A percentile compares a stretch with the other conserved stretches of the same genome.
phyloP scores from a whole-genome alignment of 2,113 vertebrate genomes.

The zebrafish (Danio rerio) region DNA sequence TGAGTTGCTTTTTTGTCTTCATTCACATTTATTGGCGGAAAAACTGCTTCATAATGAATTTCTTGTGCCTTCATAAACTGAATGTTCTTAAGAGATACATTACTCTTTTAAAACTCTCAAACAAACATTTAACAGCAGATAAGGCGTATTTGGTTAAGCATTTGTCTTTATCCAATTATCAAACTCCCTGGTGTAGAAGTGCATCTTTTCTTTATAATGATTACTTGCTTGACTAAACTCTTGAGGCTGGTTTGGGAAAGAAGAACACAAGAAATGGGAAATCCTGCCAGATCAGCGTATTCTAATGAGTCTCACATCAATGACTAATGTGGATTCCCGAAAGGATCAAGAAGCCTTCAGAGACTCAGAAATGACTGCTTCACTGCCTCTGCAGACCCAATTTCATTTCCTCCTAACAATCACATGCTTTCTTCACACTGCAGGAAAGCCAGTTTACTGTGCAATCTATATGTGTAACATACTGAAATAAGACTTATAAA shows the following conservation, averaged over 20 bases:
- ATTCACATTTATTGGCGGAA: no score
- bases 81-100: no score
- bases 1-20: no score
- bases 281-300: slow-evolving; percentile 4
- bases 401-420: neutral
- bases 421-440: neutral
- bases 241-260: neutral
- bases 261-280: neutral
- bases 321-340: slow-evolving; percentile 10
- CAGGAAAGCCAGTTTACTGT: neutral
- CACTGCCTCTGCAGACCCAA: neutral
- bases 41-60: no score
- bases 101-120: no score
- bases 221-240: neutral
- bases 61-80: no score
- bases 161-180: neutral
- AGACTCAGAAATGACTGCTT: neutral
- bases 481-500: neutral
- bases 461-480: neutral
- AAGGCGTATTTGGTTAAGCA: neutral
- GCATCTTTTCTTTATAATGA: neutral
- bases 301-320: slow-evolving; percentile 21
- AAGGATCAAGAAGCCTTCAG: neutral
- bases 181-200: neutral
- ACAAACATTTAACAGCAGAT: neutral